These are phyloP conservation scores for Thomomys bottae DNA, from an alignment of 2,113 vertebrate genomes.

Conservation along the genomic window DNA sequence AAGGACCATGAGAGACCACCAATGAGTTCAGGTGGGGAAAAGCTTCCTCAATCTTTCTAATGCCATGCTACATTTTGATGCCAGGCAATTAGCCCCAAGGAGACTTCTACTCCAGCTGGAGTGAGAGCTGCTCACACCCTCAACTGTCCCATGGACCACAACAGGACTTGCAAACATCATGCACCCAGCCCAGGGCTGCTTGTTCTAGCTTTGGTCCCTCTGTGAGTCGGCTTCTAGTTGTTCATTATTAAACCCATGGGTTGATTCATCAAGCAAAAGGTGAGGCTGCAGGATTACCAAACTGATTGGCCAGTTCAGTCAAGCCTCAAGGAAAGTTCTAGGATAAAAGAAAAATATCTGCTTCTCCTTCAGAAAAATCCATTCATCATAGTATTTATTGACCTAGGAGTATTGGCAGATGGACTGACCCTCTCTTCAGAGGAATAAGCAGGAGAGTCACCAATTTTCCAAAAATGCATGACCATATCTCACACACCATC, in stretches of 20 bases:
- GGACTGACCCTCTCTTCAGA: neutral
- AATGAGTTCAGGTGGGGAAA: neutral
- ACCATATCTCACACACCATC: too few relatives aligned
- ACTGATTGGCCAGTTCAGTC: neutral
- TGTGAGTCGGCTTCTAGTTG: too few relatives aligned
- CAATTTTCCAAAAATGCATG: neutral
- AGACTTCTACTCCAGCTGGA: neutral
- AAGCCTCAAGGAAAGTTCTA: neutral
- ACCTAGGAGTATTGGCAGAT: too few relatives aligned
- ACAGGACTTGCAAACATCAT: neutral
- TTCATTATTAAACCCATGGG: too few relatives aligned
- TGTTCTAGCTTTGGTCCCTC: neutral
- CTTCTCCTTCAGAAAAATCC: slow-evolving; percentile 38
- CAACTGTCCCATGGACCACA: neutral
- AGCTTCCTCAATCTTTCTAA: neutral
- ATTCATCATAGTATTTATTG: neutral
- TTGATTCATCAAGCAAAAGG: neutral
- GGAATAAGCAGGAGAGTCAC: neutral
- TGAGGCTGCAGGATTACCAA: neutral
- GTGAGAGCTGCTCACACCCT: neutral
- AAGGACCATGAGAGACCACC: slow-evolving; percentile 1
- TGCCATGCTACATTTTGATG: neutral
- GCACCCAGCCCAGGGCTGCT: neutral
- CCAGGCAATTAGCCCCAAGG: neutral
- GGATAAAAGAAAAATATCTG: slow-evolving; percentile 8